These are phyloP conservation scores for Meliscaeva auricollis DNA, from an alignment of 2,888 invertebrate species.

Conservation along the genomic window DNA sequence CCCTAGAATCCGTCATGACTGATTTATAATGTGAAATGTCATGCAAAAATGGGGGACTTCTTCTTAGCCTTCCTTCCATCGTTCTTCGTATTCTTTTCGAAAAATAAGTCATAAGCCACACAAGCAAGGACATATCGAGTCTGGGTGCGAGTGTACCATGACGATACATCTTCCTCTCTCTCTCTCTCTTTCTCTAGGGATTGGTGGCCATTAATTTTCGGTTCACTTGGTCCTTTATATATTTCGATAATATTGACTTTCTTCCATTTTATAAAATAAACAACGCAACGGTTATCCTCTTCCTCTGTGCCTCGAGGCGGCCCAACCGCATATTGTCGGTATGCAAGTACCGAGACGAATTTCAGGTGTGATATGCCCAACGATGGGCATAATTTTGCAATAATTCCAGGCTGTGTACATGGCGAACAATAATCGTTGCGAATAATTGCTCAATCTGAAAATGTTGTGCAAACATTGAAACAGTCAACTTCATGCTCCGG, in stretches of 20 bases:
- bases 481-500: constrained; percentile 18
- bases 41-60: constrained; percentile 22
- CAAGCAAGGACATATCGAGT: not conserved
- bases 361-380: constrained; percentile 44
- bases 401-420: constrained; percentile 27
- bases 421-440: constrained; percentile 59
- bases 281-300: constrained; percentile 43
- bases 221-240: constrained; percentile 56
- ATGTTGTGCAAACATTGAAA: constrained; percentile 41
- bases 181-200: constrained; percentile 2
- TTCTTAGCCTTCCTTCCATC: not conserved
- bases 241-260: constrained; percentile 59
- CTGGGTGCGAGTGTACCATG: not conserved
- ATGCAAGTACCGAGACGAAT: not conserved
- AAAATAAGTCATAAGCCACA: constrained; percentile 20
- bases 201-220: constrained; percentile 20
- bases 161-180: not conserved
- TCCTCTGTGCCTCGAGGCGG: constrained; percentile 1
- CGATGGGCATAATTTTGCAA: constrained; percentile 21
- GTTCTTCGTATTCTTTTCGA: not conserved
- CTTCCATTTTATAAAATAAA: constrained; percentile 53
- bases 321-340: not conserved
- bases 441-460: constrained; percentile 71
- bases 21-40: constrained; percentile 56
- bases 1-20: constrained; percentile 32